These are phyloP conservation scores for Calameuta filiformis DNA, from an alignment of 2,888 invertebrate genomes.

Conservation along the genomic window DNA sequence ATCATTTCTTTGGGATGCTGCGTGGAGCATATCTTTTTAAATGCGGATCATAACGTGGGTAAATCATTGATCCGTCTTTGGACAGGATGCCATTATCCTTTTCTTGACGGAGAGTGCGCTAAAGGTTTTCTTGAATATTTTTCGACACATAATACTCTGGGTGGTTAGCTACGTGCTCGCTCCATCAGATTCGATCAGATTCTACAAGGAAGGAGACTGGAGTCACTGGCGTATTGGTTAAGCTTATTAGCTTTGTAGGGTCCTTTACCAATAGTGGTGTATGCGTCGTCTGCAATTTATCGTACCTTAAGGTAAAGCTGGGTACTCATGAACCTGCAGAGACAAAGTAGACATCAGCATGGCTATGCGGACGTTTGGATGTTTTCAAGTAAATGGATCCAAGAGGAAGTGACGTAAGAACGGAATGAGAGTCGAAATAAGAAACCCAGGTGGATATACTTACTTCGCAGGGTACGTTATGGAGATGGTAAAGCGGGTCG, in stretches of 20 bases:
- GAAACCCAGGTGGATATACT: not conserved
- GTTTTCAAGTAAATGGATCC: slow-evolving; percentile 6
- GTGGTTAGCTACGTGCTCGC: slow-evolving; percentile 60
- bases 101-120: not conserved
- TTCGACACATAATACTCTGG: slow-evolving; percentile 61
- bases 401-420: not conserved
- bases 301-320: not conserved
- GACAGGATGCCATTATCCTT: not conserved
- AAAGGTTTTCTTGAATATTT: slow-evolving; percentile 23
- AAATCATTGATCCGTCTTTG: not conserved
- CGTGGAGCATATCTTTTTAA: not conserved
- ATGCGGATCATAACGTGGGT: not conserved
- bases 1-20: not conserved
- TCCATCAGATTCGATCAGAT: slow-evolving; percentile 55
- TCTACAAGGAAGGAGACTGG: slow-evolving; percentile 31
- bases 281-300: not conserved
- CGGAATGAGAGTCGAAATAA: not conserved
- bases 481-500: slow-evolving; percentile 6
- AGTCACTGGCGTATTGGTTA: not conserved
- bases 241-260: not conserved
- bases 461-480: not conserved
- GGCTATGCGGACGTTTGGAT: not conserved
- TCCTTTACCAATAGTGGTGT: not conserved
- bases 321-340: not conserved
- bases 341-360: not conserved